Evolutionary conservation across 2,888 invertebrate species (phyloP), one percentile per base, ranked within the genome.

Genomic region (Apomyelois bistriatella): DNA sequence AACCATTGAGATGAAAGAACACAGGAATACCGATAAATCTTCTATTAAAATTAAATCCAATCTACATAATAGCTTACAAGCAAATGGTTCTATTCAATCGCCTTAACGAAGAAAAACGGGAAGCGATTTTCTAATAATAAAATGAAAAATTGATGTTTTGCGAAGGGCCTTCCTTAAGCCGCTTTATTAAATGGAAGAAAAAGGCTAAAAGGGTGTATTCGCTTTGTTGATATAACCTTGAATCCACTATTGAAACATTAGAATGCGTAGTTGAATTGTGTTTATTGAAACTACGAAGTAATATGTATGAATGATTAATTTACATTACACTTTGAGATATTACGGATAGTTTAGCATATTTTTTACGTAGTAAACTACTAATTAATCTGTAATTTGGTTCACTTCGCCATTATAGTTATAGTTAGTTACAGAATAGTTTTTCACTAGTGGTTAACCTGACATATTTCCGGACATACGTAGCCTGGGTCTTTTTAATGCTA

Each of bases 101-200:
- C 32, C 32, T 53, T 57, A 55, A 46, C 54, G 50, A 28, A 54
- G 55, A 59, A 61, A 65, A 58, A 58, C 57, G 57, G 55, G 51
- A 60, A 65, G 35, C 46, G 46, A 46, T 46, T 65, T 64, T 58
- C 54, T 55, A 59, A 63, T 64, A 66, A 65, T 66, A 66, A 64
- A 61, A 56, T 63, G 64, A 65, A 66, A 66, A 68, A 68, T 65
- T 66, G 61, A 65, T 66, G 68, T 65, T 68, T 65, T 63, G 32
- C 46, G 32, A 46, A 55, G 38, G 60, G 64, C 65, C 65, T 66
- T 61, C 51, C 55, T 48, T 65, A 64, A 66, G 63, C 64, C 53
- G 64, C 59, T 67, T 69, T 65, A 65, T 66, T 61, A 64, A 60
- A 60, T 58, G 60, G 55, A 52, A 41, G 53, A 58, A 57, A 60